A percentile compares a stretch with the other conserved stretches of the same genome.
These are phyloP conservation scores for Alethe diademata DNA, from an alignment of 2,113 vertebrate genomes.

Conservation along the genomic window DNA sequence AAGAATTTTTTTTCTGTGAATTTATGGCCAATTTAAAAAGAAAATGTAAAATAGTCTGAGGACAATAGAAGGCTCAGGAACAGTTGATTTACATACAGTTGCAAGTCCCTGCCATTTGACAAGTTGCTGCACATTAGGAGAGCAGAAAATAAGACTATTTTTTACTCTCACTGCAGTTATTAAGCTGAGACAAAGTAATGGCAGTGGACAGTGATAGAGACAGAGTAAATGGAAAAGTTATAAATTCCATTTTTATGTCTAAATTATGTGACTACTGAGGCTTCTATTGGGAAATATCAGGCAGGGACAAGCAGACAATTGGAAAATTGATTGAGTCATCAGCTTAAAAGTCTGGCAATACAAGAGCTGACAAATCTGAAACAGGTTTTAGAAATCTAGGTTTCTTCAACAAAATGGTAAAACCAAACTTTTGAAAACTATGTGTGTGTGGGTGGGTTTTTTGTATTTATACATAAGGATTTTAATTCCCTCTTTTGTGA, in stretches of 20 bases:
- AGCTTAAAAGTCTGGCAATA: not conserved
- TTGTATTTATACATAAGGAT: not conserved
- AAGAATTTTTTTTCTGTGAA: not conserved
- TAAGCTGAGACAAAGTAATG: not conserved
- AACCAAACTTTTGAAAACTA: not conserved
- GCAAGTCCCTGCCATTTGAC: not conserved
- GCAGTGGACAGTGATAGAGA: not conserved
- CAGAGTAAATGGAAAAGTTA: not conserved
- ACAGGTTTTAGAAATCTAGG: not conserved
- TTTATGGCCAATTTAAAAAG: not conserved
- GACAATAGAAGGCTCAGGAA: not conserved
- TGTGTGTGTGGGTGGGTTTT: not conserved
- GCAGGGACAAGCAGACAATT: not conserved
- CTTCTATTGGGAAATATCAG: not conserved
- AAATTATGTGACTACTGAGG: not conserved
- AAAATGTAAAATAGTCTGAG: not conserved
- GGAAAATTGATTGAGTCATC: constrained; percentile 5
- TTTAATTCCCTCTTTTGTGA: not conserved
- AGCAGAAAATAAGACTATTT: not conserved
- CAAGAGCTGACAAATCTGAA: not conserved
- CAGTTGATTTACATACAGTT: not conserved
- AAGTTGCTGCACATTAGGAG: not conserved
- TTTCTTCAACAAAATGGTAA: not conserved
- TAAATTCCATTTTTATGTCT: constrained; percentile 1
- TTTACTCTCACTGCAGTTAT: not conserved